These are phyloP conservation scores for Odontocerum albicorne DNA, from an alignment of 2,888 invertebrate species.

Conservation along the genomic window DNA sequence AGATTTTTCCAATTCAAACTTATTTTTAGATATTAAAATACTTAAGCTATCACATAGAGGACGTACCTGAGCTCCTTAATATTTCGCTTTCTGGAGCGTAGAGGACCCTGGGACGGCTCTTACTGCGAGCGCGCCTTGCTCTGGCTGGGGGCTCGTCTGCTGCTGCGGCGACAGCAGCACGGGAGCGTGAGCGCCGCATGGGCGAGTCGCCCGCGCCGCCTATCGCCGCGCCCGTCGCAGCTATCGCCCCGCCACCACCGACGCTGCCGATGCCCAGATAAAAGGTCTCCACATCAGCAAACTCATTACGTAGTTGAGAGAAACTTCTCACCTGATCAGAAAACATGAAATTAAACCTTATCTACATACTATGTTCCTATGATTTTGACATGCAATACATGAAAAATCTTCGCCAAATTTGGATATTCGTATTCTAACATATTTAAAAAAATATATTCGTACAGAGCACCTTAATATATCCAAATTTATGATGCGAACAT, in stretches of 20 bases:
- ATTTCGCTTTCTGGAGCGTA: conserved; percentile 84
- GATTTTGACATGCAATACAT: too few relatives aligned
- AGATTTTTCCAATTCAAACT: too few relatives aligned
- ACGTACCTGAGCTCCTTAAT: conserved; percentile 70
- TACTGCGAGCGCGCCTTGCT: conserved; percentile 73
- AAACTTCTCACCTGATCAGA: conserved; percentile 81
- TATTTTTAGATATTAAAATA: too few relatives aligned
- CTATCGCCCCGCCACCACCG: conserved; percentile 47
- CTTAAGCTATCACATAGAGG: too few relatives aligned
- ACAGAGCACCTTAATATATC: too few relatives aligned
- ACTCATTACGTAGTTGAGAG: conserved; percentile 90
- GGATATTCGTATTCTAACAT: too few relatives aligned
- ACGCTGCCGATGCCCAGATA: conserved; percentile 67
- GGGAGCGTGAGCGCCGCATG: conserved; percentile 65
- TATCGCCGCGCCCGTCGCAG: conserved; percentile 44
- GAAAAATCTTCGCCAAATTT: too few relatives aligned
- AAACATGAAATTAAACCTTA: neutral
- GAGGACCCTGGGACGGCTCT: conserved; percentile 81
- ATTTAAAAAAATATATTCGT: too few relatives aligned
- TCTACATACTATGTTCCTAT: too few relatives aligned
- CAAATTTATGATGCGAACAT: too few relatives aligned
- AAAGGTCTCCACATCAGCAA: conserved; percentile 89
- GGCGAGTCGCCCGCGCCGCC: conserved; percentile 57
- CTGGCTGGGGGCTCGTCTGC: conserved; percentile 55
- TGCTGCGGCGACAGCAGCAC: conserved; percentile 54